phyloP scores from a whole-genome alignment of 2,888 invertebrate species.

The Steinernema carpocapsae region DNA sequence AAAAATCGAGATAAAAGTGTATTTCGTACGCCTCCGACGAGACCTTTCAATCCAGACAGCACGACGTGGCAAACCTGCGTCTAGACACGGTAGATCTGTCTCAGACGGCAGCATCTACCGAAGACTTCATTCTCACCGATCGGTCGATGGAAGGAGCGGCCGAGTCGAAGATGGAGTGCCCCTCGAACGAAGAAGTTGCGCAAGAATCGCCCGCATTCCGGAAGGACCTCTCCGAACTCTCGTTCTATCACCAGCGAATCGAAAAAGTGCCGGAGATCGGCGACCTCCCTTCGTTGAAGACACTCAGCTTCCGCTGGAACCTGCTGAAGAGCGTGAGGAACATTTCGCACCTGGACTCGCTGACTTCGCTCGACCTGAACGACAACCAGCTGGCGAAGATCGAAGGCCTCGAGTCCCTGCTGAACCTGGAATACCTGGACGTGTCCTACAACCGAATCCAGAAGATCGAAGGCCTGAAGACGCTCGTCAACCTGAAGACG shows the following conservation, averaged over 20 bases:
- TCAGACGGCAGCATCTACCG: background rate
- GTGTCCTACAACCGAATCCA: slow-evolving; percentile 71
- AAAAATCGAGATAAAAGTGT: too few species aligned
- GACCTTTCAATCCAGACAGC: too few species aligned
- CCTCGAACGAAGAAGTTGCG: slow-evolving; percentile 7
- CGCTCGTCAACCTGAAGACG: slow-evolving; percentile 65
- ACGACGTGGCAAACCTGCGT: too few species aligned
- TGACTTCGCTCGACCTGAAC: slow-evolving; percentile 69
- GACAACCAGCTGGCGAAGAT: slow-evolving; percentile 70
- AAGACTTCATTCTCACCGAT: background rate
- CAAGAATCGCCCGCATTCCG: too few species aligned
- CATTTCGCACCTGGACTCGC: slow-evolving; percentile 65
- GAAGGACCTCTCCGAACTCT: slow-evolving; percentile 34
- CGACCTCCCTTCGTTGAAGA: slow-evolving; percentile 53
- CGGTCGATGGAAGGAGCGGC: slow-evolving; percentile 5
- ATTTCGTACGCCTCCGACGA: too few species aligned
- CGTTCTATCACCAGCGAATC: slow-evolving; percentile 29
- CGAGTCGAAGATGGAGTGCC: slow-evolving; percentile 9
- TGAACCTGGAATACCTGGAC: slow-evolving; percentile 68
- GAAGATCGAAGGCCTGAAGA: slow-evolving; percentile 60
- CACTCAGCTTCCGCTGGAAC: slow-evolving; percentile 71
- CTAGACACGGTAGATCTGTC: too few species aligned
- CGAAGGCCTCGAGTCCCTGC: slow-evolving; percentile 65
- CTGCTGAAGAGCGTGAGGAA: slow-evolving; percentile 66
- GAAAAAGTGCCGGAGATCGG: background rate